Base-by-base conservation (phyloP, 2,888 invertebrate species). In the Mystacides longicornis region DNA sequence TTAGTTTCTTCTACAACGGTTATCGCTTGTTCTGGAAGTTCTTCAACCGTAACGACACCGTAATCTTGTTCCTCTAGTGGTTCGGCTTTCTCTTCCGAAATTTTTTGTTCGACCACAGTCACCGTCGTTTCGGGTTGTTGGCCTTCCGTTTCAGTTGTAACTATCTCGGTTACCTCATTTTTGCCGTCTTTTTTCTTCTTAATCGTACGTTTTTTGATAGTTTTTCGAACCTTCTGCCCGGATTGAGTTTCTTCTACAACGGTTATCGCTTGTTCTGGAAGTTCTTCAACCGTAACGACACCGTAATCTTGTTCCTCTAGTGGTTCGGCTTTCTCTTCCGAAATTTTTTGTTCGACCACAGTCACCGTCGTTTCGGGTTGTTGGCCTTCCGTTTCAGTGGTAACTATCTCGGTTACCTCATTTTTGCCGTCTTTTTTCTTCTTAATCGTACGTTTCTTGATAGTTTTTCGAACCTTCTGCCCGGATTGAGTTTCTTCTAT, bases 341-440 rank as follows among this genome's bases (percentile, higher is more conserved):
- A 48, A 37, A 65, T 58, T n/a, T 55, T 42, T 33, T 59, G 45
- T 23, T 64, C 58, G 53, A 55, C 43, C n/a, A 67, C 64, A 0
- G n/a, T 7, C 37, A 73, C 67, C 0, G 69, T 70, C 0, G 69
- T 71, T 1, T 69, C 63, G 0, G 72, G 70, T 1, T 62, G 63
- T 49, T 72, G 68, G 19, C 69, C 70, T 2, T 73, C 71, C 51
- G 71, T 69, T 57, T 74, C 68, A 16, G 73, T 65, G 3, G 76
- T 77, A 2, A 72, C 67, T 14, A 73, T 72, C 64, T 73, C 73
- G 1, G 78, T 75, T 7, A 73, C 66, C 62, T 76, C 75, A 57
- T 71, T 65, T 51, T 75, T 74, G 0, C 66, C 65, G 1, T 72
- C 77, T 49, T 69, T 71, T 56, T 66, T 69, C 51, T 73, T 74